phyloP scores from a whole-genome alignment of 2,113 vertebrate species.

The Lamprotornis superbus region DNA sequence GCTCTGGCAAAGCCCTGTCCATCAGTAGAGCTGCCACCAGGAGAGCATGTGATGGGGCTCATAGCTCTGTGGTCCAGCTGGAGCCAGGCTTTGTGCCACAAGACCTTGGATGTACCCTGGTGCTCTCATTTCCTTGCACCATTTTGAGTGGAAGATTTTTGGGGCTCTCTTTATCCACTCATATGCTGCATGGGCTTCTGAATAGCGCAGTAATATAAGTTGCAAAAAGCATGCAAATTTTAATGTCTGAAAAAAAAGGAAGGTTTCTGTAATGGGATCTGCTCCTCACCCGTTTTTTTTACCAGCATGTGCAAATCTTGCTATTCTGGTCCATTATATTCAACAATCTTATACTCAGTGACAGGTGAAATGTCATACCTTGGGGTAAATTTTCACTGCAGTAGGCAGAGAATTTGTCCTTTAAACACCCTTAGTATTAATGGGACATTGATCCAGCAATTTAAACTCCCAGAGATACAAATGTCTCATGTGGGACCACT shows the following conservation, averaged over 20 bases:
- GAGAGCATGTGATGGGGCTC: not conserved
- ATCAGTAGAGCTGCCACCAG: not conserved
- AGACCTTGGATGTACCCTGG: not conserved
- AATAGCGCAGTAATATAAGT: not conserved
- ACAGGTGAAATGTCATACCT: slow-evolving; percentile 52
- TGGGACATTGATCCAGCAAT: slow-evolving; percentile 45
- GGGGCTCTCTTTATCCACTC: not conserved
- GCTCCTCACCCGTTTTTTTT: not conserved
- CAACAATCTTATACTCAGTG: not conserved
- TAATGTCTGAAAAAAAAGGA: not conserved
- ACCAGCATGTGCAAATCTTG: slow-evolving; percentile 15
- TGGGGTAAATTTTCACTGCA: slow-evolving; percentile 47
- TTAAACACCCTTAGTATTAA: slow-evolving; percentile 54
- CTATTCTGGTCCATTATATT: slow-evolving; percentile 29
- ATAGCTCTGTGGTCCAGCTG: not conserved
- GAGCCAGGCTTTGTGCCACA: not conserved
- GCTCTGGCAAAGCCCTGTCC: not conserved
- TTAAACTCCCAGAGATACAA: slow-evolving; percentile 34
- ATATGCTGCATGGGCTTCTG: not conserved
- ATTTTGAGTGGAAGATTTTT: not conserved
- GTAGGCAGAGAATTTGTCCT: slow-evolving; percentile 61
- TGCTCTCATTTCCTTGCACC: not conserved
- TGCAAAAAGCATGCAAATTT: not conserved
- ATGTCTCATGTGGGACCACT: not conserved
- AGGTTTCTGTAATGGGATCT: not conserved